These are phyloP conservation scores for Coenonympha arcania DNA, from an alignment of 2,888 invertebrate genomes.

Conservation along the genomic window DNA sequence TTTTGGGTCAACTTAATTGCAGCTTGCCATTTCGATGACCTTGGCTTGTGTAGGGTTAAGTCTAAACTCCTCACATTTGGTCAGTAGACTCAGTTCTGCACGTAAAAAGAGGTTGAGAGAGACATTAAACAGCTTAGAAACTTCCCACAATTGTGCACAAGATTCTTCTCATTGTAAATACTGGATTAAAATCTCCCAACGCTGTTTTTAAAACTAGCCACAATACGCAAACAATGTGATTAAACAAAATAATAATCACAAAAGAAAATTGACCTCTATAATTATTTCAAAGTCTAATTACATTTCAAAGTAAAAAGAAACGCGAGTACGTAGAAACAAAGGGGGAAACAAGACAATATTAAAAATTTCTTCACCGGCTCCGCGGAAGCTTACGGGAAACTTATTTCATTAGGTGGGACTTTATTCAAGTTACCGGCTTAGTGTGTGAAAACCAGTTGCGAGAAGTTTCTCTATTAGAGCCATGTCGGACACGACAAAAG, in stretches of 20 bases:
- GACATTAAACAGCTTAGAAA: too few relatives aligned
- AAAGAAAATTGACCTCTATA: not conserved
- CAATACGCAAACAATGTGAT: not conserved
- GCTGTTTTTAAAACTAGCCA: too few relatives aligned
- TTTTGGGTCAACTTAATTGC: too few relatives aligned
- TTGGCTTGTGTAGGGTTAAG: too few relatives aligned
- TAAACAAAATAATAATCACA: too few relatives aligned
- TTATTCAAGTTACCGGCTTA: conserved; percentile 37
- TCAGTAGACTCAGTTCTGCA: too few relatives aligned
- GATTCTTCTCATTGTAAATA: too few relatives aligned
- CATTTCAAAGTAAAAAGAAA: not conserved
- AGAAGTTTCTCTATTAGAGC: conserved; percentile 27
- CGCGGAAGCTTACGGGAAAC: conserved; percentile 36
- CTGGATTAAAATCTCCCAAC: too few relatives aligned
- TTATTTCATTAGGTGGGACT: conserved; percentile 54
- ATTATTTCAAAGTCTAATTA: conserved; percentile 8
- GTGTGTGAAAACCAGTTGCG: conserved; percentile 26
- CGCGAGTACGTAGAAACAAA: conserved; percentile 4
- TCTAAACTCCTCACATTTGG: too few relatives aligned
- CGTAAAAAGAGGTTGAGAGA: too few relatives aligned
- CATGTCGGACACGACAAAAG: conserved; percentile 19
- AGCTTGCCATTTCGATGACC: too few relatives aligned
- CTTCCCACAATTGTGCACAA: too few relatives aligned
- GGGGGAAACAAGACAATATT: conserved; percentile 34
- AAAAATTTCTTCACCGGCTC: conserved; percentile 36